Conservation (phyloP, 1,140 invertebrate species). For the Gryon sp. region DNA sequence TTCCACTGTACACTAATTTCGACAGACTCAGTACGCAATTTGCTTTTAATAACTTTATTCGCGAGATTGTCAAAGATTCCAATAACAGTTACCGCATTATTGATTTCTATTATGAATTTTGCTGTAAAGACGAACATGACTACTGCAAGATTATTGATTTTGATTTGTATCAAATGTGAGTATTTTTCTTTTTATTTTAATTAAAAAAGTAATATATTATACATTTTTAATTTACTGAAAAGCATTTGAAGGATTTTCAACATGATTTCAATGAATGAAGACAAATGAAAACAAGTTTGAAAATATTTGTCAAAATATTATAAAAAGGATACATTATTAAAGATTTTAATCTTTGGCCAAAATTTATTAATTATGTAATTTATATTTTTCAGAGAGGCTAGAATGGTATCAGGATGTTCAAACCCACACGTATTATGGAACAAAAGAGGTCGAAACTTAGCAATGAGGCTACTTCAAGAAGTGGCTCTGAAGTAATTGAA, state of each 20-base stretch:
- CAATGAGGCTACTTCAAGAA: conserved; percentile 44
- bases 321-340: background rate
- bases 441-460: conserved; percentile 46
- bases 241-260: too few relatives aligned
- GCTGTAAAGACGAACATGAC: too few relatives aligned
- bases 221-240: too few relatives aligned
- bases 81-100: background rate
- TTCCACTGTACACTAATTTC: conserved; percentile 23
- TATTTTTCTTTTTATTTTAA: too few relatives aligned
- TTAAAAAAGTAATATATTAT: too few relatives aligned
- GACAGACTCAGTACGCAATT: conserved; percentile 25
- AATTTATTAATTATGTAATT: background rate
- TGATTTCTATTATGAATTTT: too few relatives aligned
- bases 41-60: conserved; percentile 64
- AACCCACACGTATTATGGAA: conserved; percentile 63
- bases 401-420: conserved; percentile 62
- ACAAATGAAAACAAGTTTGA: conserved; percentile 8
- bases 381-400: conserved; percentile 53
- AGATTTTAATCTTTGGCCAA: background rate
- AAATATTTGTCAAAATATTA: conserved; percentile 62
- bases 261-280: too few relatives aligned
- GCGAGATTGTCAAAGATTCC: conserved; percentile 8
- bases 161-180: too few relatives aligned
- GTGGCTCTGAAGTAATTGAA: too few relatives aligned
- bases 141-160: too few relatives aligned